Conservation (phyloP, 2,113 vertebrate species). For the Argyrosomus japonicus region DNA sequence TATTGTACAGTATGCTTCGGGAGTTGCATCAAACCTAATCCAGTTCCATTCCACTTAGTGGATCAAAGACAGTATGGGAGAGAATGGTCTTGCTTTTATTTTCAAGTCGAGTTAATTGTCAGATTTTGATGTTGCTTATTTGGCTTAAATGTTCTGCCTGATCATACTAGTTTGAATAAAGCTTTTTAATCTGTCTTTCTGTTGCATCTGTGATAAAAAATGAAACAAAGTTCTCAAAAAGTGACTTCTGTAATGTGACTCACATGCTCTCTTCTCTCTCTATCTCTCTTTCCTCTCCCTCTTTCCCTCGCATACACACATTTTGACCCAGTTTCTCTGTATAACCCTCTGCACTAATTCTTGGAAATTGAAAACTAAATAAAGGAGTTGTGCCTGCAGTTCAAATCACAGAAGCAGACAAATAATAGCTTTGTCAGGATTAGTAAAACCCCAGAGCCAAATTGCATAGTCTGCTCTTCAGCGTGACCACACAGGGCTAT, state of each 20-base stretch:
- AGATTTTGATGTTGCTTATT: constrained; percentile 77
- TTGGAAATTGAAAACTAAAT: constrained; percentile 75
- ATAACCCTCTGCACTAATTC: constrained; percentile 68
- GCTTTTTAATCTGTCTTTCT: constrained; percentile 74
- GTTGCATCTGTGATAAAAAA: constrained; percentile 55
- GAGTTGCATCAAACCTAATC: constrained; percentile 55
- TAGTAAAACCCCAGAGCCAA: constrained; percentile 51
- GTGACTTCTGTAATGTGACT: constrained; percentile 49
- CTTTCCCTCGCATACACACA: constrained; percentile 47
- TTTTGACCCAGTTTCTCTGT: constrained; percentile 75
- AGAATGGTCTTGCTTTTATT: constrained; percentile 74
- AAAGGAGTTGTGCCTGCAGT: constrained; percentile 66
- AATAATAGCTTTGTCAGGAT: constrained; percentile 73
- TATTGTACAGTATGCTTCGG: constrained; percentile 68
- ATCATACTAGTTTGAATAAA: constrained; percentile 85
- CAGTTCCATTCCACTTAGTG: constrained; percentile 54
- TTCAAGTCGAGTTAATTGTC: constrained; percentile 69
- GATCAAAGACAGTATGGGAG: constrained; percentile 72
- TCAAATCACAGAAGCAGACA: constrained; percentile 62
- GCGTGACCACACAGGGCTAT: constrained; percentile 55
- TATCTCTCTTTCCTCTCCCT: neutral
- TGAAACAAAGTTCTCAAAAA: constrained; percentile 53
- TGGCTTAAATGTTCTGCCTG: constrained; percentile 80
- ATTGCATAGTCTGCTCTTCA: constrained; percentile 53
- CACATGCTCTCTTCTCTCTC: constrained; percentile 8